These are phyloP conservation scores for Philopotamus ludificatus DNA, from an alignment of 1,140 invertebrate genomes.

Conservation along the genomic window DNA sequence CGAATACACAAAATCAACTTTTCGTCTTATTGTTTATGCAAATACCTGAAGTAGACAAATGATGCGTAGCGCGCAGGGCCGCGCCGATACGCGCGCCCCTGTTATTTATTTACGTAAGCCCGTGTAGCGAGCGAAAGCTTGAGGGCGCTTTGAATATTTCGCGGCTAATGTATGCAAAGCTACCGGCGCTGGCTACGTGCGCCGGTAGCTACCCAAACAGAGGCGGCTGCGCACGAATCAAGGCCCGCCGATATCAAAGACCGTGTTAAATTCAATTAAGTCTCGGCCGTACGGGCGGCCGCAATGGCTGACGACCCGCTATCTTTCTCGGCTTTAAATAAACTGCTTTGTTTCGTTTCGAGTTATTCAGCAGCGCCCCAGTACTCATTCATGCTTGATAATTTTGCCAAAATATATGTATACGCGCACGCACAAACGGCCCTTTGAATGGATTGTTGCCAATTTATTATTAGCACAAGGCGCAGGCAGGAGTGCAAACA, in stretches of 20 bases:
- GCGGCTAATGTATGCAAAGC: constrained; percentile 33
- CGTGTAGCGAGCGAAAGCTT: constrained; percentile 7
- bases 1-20: too few species aligned
- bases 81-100: constrained; percentile 4
- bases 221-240: constrained; percentile 4
- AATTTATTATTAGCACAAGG: too few species aligned
- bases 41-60: neutral
- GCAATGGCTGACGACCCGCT: neutral
- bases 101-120: constrained; percentile 19
- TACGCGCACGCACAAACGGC: too few species aligned
- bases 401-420: neutral
- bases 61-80: too few species aligned
- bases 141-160: constrained; percentile 29
- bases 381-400: neutral
- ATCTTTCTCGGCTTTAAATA: neutral
- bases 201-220: neutral
- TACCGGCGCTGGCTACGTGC: constrained; percentile 3
- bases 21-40: neutral
- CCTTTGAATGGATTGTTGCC: too few species aligned
- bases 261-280: constrained; percentile 31
- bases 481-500: too few species aligned
- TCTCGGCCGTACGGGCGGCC: neutral
- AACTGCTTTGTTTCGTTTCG: constrained; percentile 12
- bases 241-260: constrained; percentile 19
- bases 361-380: neutral